A percentile compares a stretch with the other conserved stretches of the same genome.
Evolutionary conservation across 2,113 vertebrate species (phyloP).

Genomic region (Motacilla tschutschensis): DNA sequence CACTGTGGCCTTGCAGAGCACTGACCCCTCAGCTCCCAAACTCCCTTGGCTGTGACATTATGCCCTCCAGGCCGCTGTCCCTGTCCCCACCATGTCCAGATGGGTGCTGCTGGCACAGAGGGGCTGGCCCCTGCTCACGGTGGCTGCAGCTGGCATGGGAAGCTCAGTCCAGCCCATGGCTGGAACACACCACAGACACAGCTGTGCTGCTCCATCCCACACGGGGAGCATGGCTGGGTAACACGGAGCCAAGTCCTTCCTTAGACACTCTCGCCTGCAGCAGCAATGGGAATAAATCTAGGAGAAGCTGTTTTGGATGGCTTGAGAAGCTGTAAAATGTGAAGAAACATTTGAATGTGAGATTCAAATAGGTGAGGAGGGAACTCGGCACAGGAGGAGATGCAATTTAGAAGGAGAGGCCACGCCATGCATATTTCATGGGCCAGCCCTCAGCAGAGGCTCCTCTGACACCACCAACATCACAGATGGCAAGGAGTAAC

Average conservation of each 20-base stretch:
- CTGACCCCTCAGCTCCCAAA: neutral
- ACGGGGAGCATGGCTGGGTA: rapidly evolving
- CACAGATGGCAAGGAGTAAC: neutral
- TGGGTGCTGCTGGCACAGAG: neutral
- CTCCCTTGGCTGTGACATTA: neutral
- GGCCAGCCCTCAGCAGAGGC: neutral
- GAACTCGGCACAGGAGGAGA: neutral
- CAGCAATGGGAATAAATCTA: rapidly evolving
- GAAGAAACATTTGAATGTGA: neutral
- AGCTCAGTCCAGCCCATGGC: neutral
- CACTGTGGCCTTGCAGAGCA: neutral
- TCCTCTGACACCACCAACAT: neutral
- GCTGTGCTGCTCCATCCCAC: neutral
- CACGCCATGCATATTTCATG: neutral
- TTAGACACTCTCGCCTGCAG: rapidly evolving
- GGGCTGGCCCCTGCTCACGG: rapidly evolving
- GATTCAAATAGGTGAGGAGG: neutral
- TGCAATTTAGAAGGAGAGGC: neutral
- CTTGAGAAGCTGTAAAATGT: neutral
- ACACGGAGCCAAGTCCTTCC: neutral
- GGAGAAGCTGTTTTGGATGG: neutral
- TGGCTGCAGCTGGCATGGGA: neutral
- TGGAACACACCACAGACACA: rapidly evolving
- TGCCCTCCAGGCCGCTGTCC: neutral
- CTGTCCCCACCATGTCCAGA: rapidly evolving